Evolutionary conservation across 2,113 vertebrate genomes (phyloP).

Genomic region (Azemiops feae): DNA sequence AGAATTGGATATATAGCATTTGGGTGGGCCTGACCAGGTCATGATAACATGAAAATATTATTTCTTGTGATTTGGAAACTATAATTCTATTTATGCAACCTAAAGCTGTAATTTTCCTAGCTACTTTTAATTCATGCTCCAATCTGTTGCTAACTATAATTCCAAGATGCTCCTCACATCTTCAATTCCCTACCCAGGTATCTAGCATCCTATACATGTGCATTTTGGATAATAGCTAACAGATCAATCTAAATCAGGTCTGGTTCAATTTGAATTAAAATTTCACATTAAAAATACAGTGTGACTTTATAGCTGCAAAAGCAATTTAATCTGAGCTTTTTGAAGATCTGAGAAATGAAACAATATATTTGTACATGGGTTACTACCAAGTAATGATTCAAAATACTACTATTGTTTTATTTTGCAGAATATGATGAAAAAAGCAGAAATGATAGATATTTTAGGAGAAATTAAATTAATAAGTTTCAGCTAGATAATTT

Average conservation of each 20-base stretch:
- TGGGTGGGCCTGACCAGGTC: neutral
- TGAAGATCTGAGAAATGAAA: neutral
- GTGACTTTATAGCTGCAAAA: neutral
- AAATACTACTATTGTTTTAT: neutral
- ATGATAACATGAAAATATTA: neutral
- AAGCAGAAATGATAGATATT: neutral
- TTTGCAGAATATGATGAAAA: neutral
- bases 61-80: neutral
- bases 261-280: neutral
- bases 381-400: neutral
- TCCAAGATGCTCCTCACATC: neutral
- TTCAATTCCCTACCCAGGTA: neutral
- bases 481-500: neutral
- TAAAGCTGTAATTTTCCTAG: neutral
- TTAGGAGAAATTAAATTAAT: neutral
- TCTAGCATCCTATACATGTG: neutral
- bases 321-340: neutral
- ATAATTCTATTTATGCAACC: neutral
- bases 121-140: neutral
- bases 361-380: neutral
- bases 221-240: neutral
- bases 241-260: neutral
- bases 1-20: neutral
- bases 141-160: neutral
- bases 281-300: neutral